Conservation (phyloP, 2,888 invertebrate genomes). For the Synergus laeviventris region DNA sequence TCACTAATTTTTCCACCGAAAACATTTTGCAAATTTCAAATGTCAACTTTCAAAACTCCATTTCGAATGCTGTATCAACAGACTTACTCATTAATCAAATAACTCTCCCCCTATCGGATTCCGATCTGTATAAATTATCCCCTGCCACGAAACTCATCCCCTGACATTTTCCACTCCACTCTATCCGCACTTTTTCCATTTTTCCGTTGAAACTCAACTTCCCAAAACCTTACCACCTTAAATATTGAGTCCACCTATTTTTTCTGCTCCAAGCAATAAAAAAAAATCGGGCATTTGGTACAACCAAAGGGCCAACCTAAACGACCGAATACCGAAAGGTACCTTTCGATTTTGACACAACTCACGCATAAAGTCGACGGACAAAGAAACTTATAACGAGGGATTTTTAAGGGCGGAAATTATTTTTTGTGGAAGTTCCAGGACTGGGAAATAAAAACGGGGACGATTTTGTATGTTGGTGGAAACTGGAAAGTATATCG, state of each 20-base stretch:
- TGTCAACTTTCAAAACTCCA: neutral
- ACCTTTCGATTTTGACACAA: constrained; percentile 13
- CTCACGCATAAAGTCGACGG: neutral
- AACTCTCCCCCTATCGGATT: constrained; percentile 15
- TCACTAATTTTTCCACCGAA: neutral
- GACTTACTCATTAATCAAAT: neutral
- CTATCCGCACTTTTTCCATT: neutral
- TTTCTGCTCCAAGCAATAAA: neutral
- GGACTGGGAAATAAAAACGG: constrained; percentile 46
- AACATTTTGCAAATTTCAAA: neutral
- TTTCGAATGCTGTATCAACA: neutral
- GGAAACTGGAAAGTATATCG: constrained; percentile 40
- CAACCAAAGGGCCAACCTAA: neutral
- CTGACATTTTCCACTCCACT: neutral
- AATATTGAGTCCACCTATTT: neutral
- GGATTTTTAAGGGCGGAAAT: neutral
- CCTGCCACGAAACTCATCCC: constrained; percentile 1
- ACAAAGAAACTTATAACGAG: constrained; percentile 25
- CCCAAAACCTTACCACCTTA: neutral
- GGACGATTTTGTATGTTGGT: constrained; percentile 39
- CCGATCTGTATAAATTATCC: constrained; percentile 26
- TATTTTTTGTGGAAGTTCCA: constrained; percentile 39
- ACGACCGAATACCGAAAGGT: neutral
- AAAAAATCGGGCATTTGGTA: neutral
- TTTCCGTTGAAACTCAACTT: neutral